Evolutionary conservation across 1,140 invertebrate species (phyloP).

Genomic region (Brachionus angularis): DNA sequence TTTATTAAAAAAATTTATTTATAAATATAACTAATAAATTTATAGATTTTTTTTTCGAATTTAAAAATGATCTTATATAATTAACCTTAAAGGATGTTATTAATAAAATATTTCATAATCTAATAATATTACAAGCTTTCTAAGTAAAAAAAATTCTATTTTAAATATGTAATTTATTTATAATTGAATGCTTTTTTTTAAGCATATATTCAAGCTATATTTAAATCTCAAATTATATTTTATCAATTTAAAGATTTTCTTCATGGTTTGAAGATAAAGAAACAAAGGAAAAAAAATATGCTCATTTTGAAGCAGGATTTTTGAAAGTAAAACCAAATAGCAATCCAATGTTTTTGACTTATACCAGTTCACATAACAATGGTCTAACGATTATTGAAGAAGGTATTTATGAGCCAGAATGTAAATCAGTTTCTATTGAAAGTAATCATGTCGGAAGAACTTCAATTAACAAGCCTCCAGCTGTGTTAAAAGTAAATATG

Average conservation of each 20-base stretch:
- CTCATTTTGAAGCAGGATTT: slow-evolving; percentile 33
- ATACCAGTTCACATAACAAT: slow-evolving; percentile 33
- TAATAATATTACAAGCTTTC: too few relatives aligned
- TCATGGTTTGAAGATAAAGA: slow-evolving; percentile 36
- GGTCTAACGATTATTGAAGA: slow-evolving; percentile 32
- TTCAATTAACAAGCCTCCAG: slow-evolving; percentile 10
- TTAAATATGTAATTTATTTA: too few relatives aligned
- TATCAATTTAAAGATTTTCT: slow-evolving; percentile 20
- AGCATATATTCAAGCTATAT: too few relatives aligned
- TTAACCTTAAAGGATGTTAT: too few relatives aligned
- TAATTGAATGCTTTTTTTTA: too few relatives aligned
- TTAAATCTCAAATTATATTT: neutral
- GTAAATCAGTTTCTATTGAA: neutral
- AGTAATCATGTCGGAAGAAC: slow-evolving; percentile 9
- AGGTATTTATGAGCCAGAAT: neutral
- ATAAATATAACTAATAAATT: neutral
- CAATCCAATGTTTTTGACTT: neutral
- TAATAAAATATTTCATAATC: too few relatives aligned
- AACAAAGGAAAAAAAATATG: slow-evolving; percentile 26
- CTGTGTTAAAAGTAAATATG: slow-evolving; percentile 6
- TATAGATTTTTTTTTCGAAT: too few relatives aligned
- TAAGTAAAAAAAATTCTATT: too few relatives aligned
- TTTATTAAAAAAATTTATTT: too few relatives aligned
- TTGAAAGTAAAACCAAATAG: slow-evolving; percentile 23
- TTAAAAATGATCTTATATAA: too few relatives aligned